Base-by-base conservation (phyloP, 2,113 vertebrate species). In the Chlorocebus sabaeus region DNA sequence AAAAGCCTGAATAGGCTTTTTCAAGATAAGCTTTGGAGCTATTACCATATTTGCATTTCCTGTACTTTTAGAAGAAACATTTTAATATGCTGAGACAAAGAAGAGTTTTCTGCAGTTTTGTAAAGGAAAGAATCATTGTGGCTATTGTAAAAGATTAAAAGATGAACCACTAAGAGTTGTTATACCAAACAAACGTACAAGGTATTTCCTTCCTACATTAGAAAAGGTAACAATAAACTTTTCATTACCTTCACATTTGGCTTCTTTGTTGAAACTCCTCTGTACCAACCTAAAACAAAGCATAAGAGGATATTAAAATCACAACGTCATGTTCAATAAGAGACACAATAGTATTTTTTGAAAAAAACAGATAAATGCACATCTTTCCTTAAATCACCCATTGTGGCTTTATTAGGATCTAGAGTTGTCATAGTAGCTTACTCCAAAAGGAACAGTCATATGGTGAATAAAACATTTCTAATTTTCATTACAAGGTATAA, bases 231-330 rank as follows among this genome's bases (percentile, higher is more conserved):
- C 8, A 83, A 30, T 32, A 72, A 97, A 95, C 14, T 89, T 95
- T 94, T 89, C 25, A 84, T 99, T 99, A 99, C 99, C 99, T 99
- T 99, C 95, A 99, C 98, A 75, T 99, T 99, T 45, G 99, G 99
- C 97, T 99, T 99, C 99, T 99, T 99, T 75, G 99, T 99, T 35
- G 99, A 99, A 98, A 99, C 99, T 89, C 99, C 99, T 99, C 99
- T 98, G 98, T 99, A 99, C 99, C 99, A 99, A 94, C 99, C 99
- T 99, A 98, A 92, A 99, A 99, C 2, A 97, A 95, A 98, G 96
- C 94, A 98, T 5, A 98, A 96, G 38, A 86, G 0, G 0, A 7
- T 18, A 90, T 98, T 98, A 97, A 96, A 96, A 89, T 78, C 72
- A 86, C 75, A 75, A 0, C 78, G 18, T 27, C 40, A 45, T 90